phyloP scores from a whole-genome alignment of 2,888 invertebrate genomes.

The Noctua janthina region DNA sequence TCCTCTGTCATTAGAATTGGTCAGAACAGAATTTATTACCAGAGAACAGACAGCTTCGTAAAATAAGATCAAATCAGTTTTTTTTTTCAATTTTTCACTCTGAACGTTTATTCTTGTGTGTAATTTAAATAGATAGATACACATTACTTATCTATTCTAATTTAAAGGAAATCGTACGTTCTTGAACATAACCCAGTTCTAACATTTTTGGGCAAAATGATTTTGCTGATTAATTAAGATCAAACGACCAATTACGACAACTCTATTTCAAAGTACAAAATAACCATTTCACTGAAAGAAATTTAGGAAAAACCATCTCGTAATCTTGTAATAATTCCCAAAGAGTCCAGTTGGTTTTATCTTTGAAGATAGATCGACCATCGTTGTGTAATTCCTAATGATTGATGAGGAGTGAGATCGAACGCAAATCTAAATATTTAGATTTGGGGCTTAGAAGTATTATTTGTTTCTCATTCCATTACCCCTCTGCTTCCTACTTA shows the following conservation, averaged over 20 bases:
- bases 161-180: background rate
- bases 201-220: background rate
- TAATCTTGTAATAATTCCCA: conserved; percentile 25
- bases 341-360: conserved; percentile 46
- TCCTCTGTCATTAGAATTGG: background rate
- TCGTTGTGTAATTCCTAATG: conserved; percentile 58
- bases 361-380: conserved; percentile 54
- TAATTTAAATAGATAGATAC: background rate
- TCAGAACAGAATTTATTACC: background rate
- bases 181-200: background rate
- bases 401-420: conserved; percentile 59
- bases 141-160: background rate
- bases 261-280: background rate
- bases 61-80: background rate
- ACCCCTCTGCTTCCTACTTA: conserved; percentile 2
- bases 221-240: background rate
- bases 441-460: conserved; percentile 35
- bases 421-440: conserved; percentile 62
- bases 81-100: background rate
- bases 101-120: background rate
- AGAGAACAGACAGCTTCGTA: background rate
- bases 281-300: background rate
- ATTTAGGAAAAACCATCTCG: conserved; percentile 1
- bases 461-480: conserved; percentile 44
- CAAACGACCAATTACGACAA: background rate